A percentile compares a stretch with the other conserved stretches of the same genome.
These are phyloP conservation scores for Rotaria macrura DNA, from an alignment of 2,888 invertebrate genomes.

Conservation along the genomic window DNA sequence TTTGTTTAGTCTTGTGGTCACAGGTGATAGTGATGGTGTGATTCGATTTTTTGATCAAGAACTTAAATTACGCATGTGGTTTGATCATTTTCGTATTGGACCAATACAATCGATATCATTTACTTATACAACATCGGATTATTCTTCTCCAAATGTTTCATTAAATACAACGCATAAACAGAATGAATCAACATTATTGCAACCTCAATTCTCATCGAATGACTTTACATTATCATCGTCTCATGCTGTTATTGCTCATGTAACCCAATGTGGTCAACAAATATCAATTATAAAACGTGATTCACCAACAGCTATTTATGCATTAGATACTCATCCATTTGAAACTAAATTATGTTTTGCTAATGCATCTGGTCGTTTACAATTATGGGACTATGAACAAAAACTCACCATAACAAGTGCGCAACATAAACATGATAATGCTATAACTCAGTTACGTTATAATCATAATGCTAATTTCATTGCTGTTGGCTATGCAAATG, in stretches of 20 bases:
- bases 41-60: conserved; percentile 50
- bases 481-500: conserved; percentile 46
- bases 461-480: conserved; percentile 43
- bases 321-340: conserved; percentile 44
- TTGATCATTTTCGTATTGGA: conserved; percentile 47
- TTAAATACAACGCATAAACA: background rate
- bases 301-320: conserved; percentile 40
- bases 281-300: conserved; percentile 39
- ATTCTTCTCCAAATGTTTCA: background rate
- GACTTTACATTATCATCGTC: conserved; percentile 49
- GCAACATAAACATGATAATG: conserved; percentile 36
- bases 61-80: conserved; percentile 49
- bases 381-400: conserved; percentile 48
- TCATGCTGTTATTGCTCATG: conserved; percentile 44
- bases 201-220: conserved; percentile 43
- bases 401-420: conserved; percentile 40
- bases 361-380: conserved; percentile 46
- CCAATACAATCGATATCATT: conserved; percentile 47
- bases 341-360: conserved; percentile 44
- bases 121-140: conserved; percentile 37
- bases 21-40: conserved; percentile 48
- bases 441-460: conserved; percentile 43
- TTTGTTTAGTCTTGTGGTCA: conserved; percentile 44
- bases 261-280: conserved; percentile 45
- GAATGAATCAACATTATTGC: conserved; percentile 45